phyloP scores from a whole-genome alignment of 1,140 invertebrate genomes.

The Sarcophaga bullata region DNA sequence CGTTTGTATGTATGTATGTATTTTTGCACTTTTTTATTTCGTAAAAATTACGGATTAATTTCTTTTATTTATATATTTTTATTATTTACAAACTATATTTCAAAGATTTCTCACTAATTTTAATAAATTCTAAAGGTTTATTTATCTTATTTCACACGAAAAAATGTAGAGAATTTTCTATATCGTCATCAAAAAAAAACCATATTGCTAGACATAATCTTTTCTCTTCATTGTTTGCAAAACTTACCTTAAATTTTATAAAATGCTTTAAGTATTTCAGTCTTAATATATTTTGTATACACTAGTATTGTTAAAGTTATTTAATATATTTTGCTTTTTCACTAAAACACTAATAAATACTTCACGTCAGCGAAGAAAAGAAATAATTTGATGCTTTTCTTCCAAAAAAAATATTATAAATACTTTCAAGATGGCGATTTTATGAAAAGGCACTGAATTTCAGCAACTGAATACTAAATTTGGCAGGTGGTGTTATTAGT shows the following conservation, averaged over 20 bases:
- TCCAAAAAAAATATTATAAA: slow-evolving; percentile 11
- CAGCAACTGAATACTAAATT: slow-evolving; percentile 4
- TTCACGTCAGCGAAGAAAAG: slow-evolving; percentile 26
- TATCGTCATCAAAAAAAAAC: slow-evolving; percentile 22
- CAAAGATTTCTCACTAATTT: neutral
- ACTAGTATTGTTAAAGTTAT: slow-evolving; percentile 11
- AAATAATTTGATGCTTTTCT: slow-evolving; percentile 30
- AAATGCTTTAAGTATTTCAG: slow-evolving; percentile 31
- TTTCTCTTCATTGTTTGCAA: neutral
- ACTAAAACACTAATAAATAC: slow-evolving; percentile 33
- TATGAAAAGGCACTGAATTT: slow-evolving; percentile 17
- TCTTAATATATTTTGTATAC: slow-evolving; percentile 25
- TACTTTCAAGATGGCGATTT: slow-evolving; percentile 28
- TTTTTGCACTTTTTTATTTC: neutral
- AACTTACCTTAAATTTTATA: slow-evolving; percentile 36
- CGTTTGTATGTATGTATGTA: neutral
- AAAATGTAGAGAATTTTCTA: neutral
- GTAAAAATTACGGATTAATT: neutral
- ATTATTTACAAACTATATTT: neutral
- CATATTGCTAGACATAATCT: neutral
- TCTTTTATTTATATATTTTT: neutral
- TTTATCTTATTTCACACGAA: neutral
- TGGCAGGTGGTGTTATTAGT: neutral
- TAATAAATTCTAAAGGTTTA: neutral
- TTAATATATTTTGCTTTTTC: slow-evolving; percentile 1